Evolutionary conservation across 2,888 invertebrate genomes (phyloP), one percentile per base, ranked within the genome.

Genomic region (Drosophila colorata): DNA sequence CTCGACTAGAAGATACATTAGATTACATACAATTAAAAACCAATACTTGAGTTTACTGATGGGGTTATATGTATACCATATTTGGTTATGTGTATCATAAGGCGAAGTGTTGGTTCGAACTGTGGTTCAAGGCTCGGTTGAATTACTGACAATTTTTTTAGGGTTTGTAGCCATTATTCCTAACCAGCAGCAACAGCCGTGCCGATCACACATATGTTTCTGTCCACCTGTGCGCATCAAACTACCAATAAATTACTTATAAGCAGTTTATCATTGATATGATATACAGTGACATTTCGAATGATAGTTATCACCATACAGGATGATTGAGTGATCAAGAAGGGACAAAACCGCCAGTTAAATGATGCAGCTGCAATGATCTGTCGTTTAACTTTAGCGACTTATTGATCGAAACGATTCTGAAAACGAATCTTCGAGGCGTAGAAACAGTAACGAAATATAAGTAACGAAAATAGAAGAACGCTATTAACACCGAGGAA

Each of bases 241-340:
- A 20, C 23, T 11, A 23, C 7, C 11, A 49, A 37, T 14, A 20
- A 16, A 20, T 51, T 18, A 25, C 9, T 6, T 33, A n/a, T 44
- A n/a, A 25, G 43, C 23, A 44, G 8, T 55, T 46, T 9, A 18
- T 9, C n/a, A 25, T 35, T 53, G n/a, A 20, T 14, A 59, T 35
- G 25, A 51, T 35, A 25, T 33, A 18, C n/a, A 8, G 16, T 14
- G 33, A 53, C 35, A 53, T 8, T 20, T 59, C 14, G 18, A 9
- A 6, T 44, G 59, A 59, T 59, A 25, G 14, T 13, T 28, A 59
- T 53, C 43, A 16, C 18, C 14, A 13, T 14, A 9, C 14, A 53
- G 28, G 28, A 59, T 59, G 57, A 58, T 58, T 31, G 52, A 58
- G 31, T 41, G 51, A 16, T 51, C 16, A 38, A 9, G 1, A 8